Evolutionary conservation across 2,797 vertebrate genomes (phyloP), one percentile per base, ranked within the genome.

Genomic region (Rhadinocentrus ornatus): DNA sequence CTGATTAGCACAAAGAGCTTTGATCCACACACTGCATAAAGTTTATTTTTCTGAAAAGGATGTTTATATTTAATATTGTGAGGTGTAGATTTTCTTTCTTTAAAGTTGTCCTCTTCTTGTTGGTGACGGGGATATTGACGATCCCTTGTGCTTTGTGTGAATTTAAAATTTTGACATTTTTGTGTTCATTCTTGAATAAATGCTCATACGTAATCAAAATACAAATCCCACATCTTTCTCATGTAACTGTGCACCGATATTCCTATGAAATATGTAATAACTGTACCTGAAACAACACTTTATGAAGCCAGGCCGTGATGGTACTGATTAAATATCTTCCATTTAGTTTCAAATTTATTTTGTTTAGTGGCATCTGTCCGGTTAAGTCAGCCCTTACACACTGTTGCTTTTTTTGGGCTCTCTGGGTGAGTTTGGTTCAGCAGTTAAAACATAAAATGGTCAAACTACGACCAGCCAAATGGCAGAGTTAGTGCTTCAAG

Each of bases 31-130:
- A 54, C 66, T 18, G 60, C 77, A 83, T 53, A 87, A 82, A 91
- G 88, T 90, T 92, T 90, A 77, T 91, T 87, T 89, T 92, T 88
- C 81, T 78, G 66, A 77, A 80, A 84, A 82, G 52, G 69, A 73
- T 90, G 88, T 92, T 81, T 86, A 90, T 94, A 92, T 93, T 92
- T 93, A 89, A 92, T 89, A 75, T 68, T 81, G 68, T 73, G 56
- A 87, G 75, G 86, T 91, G 88, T 91, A 79, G 75, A 88, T 89
- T 85, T 80, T 84, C 66, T 67, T 9, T 50, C 18, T 66, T 72
- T 59, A 11, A 75, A 78, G 10, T 61, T 78, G 82, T 72, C 60
- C 44, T 69, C 37, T 65, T 72, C 72, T 66, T 46, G 70, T 81
- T 53, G 55, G 16, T 69, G 62, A 52, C 1, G 34, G 65, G 70